Base-by-base conservation (phyloP, 2,888 invertebrate species). In the Pachydiplax longipennis region DNA sequence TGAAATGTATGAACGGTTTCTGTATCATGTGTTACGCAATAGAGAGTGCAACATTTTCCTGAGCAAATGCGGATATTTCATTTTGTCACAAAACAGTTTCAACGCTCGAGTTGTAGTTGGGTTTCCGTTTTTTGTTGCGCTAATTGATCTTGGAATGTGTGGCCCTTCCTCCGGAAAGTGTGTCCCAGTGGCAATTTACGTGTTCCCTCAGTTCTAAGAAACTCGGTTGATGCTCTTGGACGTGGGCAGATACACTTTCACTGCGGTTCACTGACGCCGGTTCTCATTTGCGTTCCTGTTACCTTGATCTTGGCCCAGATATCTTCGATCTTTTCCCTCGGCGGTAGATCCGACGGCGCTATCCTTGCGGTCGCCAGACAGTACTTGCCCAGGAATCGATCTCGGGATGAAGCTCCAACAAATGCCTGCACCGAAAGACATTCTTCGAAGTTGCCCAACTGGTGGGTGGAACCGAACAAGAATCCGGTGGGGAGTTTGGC, bases 261-360 rank as follows among this genome's bases (percentile, higher is more conserved):
- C 53, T 53, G 53, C 18, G 53, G 53, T 53, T 53, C 48, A 2
- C 48, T 2, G 10, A 1, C n/a, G n/a, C n/a, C 18, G 53, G 53
- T 53, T 18, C 18, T 53, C 18, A 53, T 53, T 80, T 25, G 35
- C 31, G 31, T 18, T 31, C 13, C 31, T 10, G 35, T 65, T 37
- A 61, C 87, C 87, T 87, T 61, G 61, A 87, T 61, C 48, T 37
- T 61, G 31, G 65, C 10, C 87, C 61, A 87, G n/a, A 37, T n/a
- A 22, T 31, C 61, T 37, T 61, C 61, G 15, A 13, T 37, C 6
- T 31, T 1, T 1, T 22, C 37, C 8, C 58, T 61, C 22, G 22
- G 15, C 18, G 87, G 87, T 2, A 87, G 31, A 22, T 87, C 37
- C 2, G 87, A 61, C n/a, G 65, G 65, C 8, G 61, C 37, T 12